Conservation (phyloP, 1,140 invertebrate species). For the Muscidifurax raptorellus region DNA sequence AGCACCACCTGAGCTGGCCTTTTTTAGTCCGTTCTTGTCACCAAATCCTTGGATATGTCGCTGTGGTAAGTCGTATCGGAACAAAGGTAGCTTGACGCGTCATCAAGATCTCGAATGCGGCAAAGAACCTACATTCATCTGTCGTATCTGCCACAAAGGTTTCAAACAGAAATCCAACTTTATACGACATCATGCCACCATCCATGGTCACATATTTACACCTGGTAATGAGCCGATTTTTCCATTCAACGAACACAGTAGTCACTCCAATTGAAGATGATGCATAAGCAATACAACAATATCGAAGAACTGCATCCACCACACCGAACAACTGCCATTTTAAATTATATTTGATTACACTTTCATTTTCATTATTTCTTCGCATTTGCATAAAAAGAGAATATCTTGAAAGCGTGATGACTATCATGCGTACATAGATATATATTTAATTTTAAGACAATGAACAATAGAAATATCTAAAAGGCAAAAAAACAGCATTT, state of each 20-base stretch:
- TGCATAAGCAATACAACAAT: background rate
- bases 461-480: too few relatives aligned
- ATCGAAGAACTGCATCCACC: background rate
- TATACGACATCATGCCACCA: constrained; percentile 60
- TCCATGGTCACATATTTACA: constrained; percentile 56
- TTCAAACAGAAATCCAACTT: constrained; percentile 67
- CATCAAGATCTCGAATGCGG: constrained; percentile 66
- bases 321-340: background rate
- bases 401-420: background rate
- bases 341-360: background rate
- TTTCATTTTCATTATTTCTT: background rate
- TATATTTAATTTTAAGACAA: too few relatives aligned
- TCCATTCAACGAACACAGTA: too few relatives aligned
- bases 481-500: too few relatives aligned
- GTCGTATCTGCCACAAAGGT: constrained; percentile 63
- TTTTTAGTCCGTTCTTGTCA: background rate
- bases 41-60: constrained; percentile 53
- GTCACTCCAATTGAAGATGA: background rate
- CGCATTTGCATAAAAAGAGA: background rate
- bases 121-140: constrained; percentile 60
- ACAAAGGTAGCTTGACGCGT: constrained; percentile 64
- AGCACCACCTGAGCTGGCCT: background rate
- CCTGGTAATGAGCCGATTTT: too few relatives aligned
- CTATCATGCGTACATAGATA: too few relatives aligned
- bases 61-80: constrained; percentile 56